These are phyloP conservation scores for Panzeria rudis DNA, from an alignment of 2,888 invertebrate genomes.

Conservation along the genomic window DNA sequence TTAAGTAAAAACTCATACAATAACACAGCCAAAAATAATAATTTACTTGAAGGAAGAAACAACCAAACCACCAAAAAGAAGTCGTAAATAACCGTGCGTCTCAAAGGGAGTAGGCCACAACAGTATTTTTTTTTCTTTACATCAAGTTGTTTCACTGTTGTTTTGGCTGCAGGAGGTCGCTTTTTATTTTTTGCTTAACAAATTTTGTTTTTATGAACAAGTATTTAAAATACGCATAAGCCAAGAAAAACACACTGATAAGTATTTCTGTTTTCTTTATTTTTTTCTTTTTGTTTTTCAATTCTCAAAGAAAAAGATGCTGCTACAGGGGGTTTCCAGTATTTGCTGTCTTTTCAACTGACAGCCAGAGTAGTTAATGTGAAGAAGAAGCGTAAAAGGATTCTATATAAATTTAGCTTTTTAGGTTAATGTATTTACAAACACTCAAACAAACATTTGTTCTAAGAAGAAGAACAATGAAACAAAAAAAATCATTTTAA, in stretches of 20 bases:
- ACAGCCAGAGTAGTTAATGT: conserved; percentile 9
- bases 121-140: conserved; percentile 12
- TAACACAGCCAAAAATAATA: conserved; percentile 57
- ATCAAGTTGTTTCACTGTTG: conserved; percentile 22
- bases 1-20: conserved; percentile 38
- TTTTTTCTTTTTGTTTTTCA: neutral
- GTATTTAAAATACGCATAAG: conserved; percentile 27
- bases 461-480: conserved; percentile 11
- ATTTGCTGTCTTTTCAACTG: conserved; percentile 18
- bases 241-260: conserved; percentile 26
- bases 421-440: conserved; percentile 33
- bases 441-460: neutral
- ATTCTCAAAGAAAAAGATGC: conserved; percentile 6
- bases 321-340: conserved; percentile 37
- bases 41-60: conserved; percentile 45
- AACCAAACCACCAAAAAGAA: conserved; percentile 14
- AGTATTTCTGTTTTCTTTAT: neutral
- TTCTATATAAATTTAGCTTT: conserved; percentile 37
- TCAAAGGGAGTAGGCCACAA: conserved; percentile 37
- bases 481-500: conserved; percentile 63
- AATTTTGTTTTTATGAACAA: conserved; percentile 5
- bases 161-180: conserved; percentile 52
- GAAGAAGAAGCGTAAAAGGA: conserved; percentile 6
- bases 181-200: neutral
- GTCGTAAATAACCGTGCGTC: conserved; percentile 36